These are phyloP conservation scores for Clivina fossor DNA, from an alignment of 2,888 invertebrate species.

Conservation along the genomic window DNA sequence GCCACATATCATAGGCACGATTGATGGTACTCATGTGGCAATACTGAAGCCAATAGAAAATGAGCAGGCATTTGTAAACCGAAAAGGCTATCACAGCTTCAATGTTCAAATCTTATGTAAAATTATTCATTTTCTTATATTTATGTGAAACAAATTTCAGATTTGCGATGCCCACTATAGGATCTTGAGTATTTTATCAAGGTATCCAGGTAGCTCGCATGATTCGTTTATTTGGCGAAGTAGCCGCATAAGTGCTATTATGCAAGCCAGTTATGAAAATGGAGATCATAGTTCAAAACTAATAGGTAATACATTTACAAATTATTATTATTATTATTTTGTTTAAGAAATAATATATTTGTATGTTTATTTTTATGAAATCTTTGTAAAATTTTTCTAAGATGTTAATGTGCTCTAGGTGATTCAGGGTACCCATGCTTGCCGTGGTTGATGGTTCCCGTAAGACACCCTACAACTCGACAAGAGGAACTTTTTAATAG, in stretches of 20 bases:
- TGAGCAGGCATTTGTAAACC: slow-evolving; percentile 15
- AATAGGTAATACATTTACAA: slow-evolving; percentile 5
- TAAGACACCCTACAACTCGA: slow-evolving; percentile 35
- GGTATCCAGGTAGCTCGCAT: slow-evolving; percentile 5
- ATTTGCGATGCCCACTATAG: slow-evolving; percentile 4
- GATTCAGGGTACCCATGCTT: slow-evolving; percentile 37
- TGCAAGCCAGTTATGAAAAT: slow-evolving; percentile 15
- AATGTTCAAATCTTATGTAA: slow-evolving; percentile 2
- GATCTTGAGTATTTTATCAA: neutral
- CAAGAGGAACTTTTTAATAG: slow-evolving; percentile 37
- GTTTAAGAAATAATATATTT: no score
- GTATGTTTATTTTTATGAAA: no score
- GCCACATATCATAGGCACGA: slow-evolving; percentile 9
- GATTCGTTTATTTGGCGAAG: slow-evolving; percentile 17
- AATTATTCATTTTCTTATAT: neutral
- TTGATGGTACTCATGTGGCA: slow-evolving; percentile 24
- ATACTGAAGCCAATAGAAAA: slow-evolving; percentile 12
- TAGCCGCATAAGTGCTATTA: slow-evolving; percentile 2
- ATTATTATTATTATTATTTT: no score
- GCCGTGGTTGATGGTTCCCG: slow-evolving; percentile 36
- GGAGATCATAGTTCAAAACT: slow-evolving; percentile 8
- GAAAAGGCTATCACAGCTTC: slow-evolving; percentile 15
- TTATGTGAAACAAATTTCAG: neutral
- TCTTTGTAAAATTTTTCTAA: no score
- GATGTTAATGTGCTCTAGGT: slow-evolving; percentile 21